A percentile compares a stretch with the other conserved stretches of the same genome.
Evolutionary conservation across 1,140 invertebrate species (phyloP).

Genomic region (Elymnias hypermnestra): DNA sequence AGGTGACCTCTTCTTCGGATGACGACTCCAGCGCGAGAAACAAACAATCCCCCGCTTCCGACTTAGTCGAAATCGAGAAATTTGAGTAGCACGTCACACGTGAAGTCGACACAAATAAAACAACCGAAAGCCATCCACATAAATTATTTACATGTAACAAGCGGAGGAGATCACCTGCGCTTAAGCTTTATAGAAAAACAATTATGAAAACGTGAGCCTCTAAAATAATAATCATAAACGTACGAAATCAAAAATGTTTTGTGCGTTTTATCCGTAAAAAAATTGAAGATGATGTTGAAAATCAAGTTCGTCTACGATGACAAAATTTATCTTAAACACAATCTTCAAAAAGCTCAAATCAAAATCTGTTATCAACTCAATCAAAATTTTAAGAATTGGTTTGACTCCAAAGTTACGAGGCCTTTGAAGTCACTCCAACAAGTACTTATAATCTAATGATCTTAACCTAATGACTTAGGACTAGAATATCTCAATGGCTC

Average conservation of each 20-base stretch:
- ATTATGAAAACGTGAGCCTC: no score
- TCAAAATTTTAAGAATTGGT: neutral
- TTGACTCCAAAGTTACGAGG: neutral
- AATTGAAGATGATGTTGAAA: neutral
- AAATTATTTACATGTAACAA: constrained; percentile 11
- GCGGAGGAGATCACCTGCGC: neutral
- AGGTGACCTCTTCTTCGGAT: neutral
- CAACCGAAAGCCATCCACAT: neutral
- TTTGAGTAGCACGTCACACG: neutral
- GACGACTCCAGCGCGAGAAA: constrained; percentile 5
- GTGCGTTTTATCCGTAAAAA: neutral
- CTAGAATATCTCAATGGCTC: no score
- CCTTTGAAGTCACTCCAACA: neutral
- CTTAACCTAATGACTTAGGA: no score
- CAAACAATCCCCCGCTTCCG: neutral
- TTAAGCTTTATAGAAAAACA: no score
- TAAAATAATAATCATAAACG: no score
- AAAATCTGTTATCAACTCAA: neutral
- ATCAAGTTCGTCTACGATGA: constrained; percentile 1
- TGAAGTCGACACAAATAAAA: constrained; percentile 9
- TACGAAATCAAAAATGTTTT: constrained; percentile 3
- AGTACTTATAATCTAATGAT: neutral
- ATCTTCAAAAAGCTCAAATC: neutral
- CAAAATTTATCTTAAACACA: neutral
- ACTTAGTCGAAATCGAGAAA: neutral